phyloP scores from a whole-genome alignment of 2,888 invertebrate genomes.

The Lasioglossum villosulum region DNA sequence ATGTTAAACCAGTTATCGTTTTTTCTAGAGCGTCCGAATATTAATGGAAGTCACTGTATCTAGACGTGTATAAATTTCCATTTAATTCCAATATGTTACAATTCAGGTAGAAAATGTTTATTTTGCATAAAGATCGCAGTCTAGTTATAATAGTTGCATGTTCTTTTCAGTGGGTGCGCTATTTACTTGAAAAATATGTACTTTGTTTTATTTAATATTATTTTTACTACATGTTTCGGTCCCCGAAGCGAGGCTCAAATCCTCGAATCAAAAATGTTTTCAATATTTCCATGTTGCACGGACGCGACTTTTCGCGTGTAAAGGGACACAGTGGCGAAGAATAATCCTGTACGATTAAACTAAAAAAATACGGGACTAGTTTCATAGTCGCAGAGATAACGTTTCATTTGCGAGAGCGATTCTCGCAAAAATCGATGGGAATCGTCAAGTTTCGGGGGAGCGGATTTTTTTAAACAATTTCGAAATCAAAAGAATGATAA shows the following conservation, averaged over 20 bases:
- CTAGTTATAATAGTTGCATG: background rate
- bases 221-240: background rate
- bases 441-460: background rate
- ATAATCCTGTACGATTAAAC: conserved; percentile 1
- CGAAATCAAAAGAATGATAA: background rate
- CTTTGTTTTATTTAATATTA: too few relatives aligned
- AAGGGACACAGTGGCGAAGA: background rate
- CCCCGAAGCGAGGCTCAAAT: background rate
- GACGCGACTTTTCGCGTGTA: background rate
- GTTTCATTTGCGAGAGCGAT: background rate
- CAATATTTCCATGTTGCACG: background rate
- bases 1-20: too few relatives aligned
- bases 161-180: background rate
- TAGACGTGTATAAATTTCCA: too few relatives aligned
- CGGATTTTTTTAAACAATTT: background rate
- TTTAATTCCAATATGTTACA: too few relatives aligned
- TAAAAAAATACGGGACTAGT: background rate
- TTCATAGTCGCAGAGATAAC: background rate
- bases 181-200: background rate
- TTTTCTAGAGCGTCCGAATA: too few relatives aligned
- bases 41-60: too few relatives aligned
- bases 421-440: background rate
- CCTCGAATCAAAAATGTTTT: background rate
- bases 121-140: too few relatives aligned
- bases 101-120: too few relatives aligned